Evolutionary conservation across 2,888 invertebrate species (phyloP).

Genomic region (Lycaena phlaeas): DNA sequence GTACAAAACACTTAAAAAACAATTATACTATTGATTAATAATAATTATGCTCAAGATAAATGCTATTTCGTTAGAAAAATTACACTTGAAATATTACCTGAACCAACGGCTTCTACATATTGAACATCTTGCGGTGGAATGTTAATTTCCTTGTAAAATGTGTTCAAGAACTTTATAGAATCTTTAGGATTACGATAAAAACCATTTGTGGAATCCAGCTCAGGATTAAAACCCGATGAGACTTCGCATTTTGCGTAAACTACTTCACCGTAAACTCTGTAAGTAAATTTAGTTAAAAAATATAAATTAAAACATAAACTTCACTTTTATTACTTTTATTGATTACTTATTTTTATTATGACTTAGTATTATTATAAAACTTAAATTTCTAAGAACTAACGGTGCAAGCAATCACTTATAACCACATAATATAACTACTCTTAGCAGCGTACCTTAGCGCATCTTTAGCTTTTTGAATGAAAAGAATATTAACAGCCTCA

Average conservation of each 20-base stretch:
- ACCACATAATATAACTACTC: too few relatives aligned
- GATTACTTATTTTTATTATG: too few relatives aligned
- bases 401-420: too few relatives aligned
- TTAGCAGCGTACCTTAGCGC: neutral
- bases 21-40: too few relatives aligned
- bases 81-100: neutral
- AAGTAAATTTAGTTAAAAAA: too few relatives aligned
- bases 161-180: neutral
- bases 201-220: neutral
- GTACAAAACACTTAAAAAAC: too few relatives aligned
- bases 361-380: too few relatives aligned
- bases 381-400: too few relatives aligned
- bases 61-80: neutral
- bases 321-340: too few relatives aligned
- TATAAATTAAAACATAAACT: too few relatives aligned
- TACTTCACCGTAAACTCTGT: neutral
- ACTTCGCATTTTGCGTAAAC: neutral
- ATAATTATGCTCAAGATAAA: too few relatives aligned
- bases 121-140: neutral
- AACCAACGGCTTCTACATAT: slow-evolving; percentile 9
- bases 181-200: neutral
- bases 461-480: slow-evolving; percentile 8
- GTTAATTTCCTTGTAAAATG: neutral
- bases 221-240: neutral
- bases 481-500: neutral